A percentile compares a stretch with the other conserved stretches of the same genome.
Conservation (phyloP, 2,888 invertebrate species). For the Seira ritae region DNA sequence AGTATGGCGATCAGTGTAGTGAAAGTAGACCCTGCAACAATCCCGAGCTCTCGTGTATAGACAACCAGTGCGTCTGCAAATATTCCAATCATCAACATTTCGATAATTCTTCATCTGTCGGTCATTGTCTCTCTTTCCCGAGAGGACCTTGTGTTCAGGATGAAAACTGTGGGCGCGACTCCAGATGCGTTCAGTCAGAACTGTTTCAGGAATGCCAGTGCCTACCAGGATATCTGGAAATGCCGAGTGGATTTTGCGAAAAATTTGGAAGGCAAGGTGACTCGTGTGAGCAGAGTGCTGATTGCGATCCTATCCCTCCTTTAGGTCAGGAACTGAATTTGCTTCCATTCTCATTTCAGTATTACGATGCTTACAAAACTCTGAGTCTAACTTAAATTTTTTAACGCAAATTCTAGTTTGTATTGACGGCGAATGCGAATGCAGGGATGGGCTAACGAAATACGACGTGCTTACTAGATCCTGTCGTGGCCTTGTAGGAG, state of each 20-base stretch:
- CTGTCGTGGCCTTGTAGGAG: conserved; percentile 59
- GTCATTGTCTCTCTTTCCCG: conserved; percentile 52
- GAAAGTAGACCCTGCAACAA: conserved; percentile 59
- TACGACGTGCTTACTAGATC: conserved; percentile 53
- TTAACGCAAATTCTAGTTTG: no score
- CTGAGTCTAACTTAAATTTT: no score
- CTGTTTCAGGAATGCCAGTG: conserved; percentile 62
- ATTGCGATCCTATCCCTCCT: conserved; percentile 66
- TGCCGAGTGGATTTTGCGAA: conserved; percentile 57
- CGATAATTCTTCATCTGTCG: conserved; percentile 35
- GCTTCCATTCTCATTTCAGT: no score
- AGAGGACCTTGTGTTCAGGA: conserved; percentile 64
- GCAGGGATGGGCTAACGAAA: conserved; percentile 56
- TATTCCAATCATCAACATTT: conserved; percentile 65
- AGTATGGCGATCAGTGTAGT: conserved; percentile 56
- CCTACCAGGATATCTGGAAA: conserved; percentile 58
- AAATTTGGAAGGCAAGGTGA: conserved; percentile 55
- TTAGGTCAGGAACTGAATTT: no score
- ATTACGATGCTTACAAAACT: no score
- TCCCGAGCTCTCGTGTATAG: conserved; percentile 62
- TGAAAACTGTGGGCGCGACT: conserved; percentile 53
- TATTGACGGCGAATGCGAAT: conserved; percentile 56
- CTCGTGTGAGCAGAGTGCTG: conserved; percentile 39
- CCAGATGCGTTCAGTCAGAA: conserved; percentile 44
- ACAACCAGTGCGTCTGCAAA: conserved; percentile 61